Conservation (phyloP, 2,113 vertebrate genomes). For the Ifrita kowaldi region DNA sequence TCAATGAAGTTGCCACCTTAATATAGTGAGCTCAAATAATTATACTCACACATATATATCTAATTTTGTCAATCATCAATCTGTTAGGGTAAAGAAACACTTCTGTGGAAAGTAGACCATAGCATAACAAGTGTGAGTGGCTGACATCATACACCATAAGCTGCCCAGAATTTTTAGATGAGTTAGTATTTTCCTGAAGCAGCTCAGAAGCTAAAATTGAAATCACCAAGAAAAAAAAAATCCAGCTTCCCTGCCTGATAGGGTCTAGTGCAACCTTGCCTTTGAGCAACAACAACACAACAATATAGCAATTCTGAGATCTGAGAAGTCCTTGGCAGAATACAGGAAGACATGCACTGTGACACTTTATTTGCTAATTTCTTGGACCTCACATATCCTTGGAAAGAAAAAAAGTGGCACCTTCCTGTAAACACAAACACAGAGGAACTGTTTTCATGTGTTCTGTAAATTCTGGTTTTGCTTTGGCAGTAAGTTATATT, state of each 20-base stretch:
- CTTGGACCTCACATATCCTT: not conserved
- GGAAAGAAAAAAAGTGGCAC: not conserved
- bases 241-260: not conserved
- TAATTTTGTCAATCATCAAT: not conserved
- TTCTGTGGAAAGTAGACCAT: not conserved
- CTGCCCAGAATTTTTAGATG: not conserved
- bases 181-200: not conserved
- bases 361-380: not conserved
- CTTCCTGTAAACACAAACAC: not conserved
- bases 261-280: not conserved
- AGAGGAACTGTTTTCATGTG: not conserved
- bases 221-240: not conserved
- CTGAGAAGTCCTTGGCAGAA: not conserved
- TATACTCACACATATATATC: accelerated
- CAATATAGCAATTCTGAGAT: not conserved
- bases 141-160: not conserved
- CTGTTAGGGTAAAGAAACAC: not conserved
- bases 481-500: not conserved
- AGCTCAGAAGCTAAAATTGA: not conserved
- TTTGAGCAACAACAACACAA: not conserved
- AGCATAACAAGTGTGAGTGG: not conserved
- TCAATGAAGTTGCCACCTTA: no score
- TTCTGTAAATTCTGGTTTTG: not conserved
- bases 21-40: not conserved
- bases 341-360: not conserved